Percentiles rank a stretch among this genome's conserved stretches.
phyloP scores from a whole-genome alignment of 2,113 vertebrate genomes.

The Phalacrocorax aristotelis region DNA sequence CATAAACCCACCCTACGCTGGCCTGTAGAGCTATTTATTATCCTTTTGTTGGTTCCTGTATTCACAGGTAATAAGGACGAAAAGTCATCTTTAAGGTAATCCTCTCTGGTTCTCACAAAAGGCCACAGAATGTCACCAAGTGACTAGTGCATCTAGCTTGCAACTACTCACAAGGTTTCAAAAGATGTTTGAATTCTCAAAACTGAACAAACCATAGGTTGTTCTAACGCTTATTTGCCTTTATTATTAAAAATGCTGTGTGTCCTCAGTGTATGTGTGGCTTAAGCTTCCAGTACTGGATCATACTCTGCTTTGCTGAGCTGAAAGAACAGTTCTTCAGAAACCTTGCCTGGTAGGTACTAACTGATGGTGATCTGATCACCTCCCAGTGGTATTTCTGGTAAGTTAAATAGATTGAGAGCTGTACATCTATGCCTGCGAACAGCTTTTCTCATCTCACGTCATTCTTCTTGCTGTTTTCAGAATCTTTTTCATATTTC shows the following conservation, averaged over 20 bases:
- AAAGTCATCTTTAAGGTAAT: background rate
- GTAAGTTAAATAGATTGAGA: background rate
- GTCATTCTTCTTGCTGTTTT: background rate
- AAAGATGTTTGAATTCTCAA: background rate
- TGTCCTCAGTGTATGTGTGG: background rate
- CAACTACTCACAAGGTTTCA: background rate
- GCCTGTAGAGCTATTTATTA: background rate
- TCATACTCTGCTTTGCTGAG: background rate
- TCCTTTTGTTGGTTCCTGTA: background rate
- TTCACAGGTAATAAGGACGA: background rate
- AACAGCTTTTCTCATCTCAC: background rate
- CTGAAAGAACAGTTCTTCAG: background rate
- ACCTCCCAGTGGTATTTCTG: background rate
- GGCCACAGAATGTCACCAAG: background rate
- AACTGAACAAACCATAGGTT: background rate
- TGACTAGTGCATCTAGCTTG: background rate
- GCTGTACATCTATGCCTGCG: background rate
- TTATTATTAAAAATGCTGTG: background rate
- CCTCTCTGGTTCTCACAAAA: background rate
- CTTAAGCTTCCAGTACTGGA: background rate
- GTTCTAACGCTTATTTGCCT: background rate
- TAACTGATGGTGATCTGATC: background rate
- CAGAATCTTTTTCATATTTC: background rate
- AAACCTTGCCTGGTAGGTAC: background rate
- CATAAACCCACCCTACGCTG: background rate